These are phyloP conservation scores for Lepilemur ruficaudatus DNA, from an alignment of 2,797 vertebrate genomes.

Conservation along the genomic window DNA sequence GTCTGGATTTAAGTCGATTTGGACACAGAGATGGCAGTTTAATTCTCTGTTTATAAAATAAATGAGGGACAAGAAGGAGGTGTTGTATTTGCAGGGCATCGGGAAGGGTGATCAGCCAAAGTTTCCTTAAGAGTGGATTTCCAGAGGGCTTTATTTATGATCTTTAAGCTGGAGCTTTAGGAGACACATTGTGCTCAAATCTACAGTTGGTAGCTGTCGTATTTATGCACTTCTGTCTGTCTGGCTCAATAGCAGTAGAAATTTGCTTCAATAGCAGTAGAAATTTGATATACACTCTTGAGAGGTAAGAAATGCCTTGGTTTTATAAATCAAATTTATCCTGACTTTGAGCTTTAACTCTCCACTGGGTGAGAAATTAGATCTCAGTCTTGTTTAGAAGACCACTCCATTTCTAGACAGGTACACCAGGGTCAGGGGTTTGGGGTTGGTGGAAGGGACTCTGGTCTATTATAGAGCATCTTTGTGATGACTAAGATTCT, in stretches of 20 bases:
- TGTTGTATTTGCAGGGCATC: background rate
- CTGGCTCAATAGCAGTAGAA: background rate
- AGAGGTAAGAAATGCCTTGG: background rate
- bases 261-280: background rate
- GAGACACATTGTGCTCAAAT: background rate
- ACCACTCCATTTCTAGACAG: background rate
- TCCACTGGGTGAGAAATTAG: background rate
- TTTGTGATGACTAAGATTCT: background rate
- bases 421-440: too few species aligned
- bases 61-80: background rate
- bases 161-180: background rate
- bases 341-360: background rate
- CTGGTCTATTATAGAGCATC: background rate
- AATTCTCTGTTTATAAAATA: background rate
- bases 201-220: background rate
- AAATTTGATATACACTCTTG: background rate
- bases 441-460: too few species aligned
- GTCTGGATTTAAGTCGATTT: background rate
- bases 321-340: constrained; percentile 8
- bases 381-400: background rate
- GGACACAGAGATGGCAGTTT: background rate
- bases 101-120: background rate
- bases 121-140: background rate
- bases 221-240: background rate
- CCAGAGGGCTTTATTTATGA: background rate